Percentiles rank a stretch among this genome's conserved stretches.
phyloP scores from a whole-genome alignment of 2,797 vertebrate genomes.

The Falco novaeseelandiae region DNA sequence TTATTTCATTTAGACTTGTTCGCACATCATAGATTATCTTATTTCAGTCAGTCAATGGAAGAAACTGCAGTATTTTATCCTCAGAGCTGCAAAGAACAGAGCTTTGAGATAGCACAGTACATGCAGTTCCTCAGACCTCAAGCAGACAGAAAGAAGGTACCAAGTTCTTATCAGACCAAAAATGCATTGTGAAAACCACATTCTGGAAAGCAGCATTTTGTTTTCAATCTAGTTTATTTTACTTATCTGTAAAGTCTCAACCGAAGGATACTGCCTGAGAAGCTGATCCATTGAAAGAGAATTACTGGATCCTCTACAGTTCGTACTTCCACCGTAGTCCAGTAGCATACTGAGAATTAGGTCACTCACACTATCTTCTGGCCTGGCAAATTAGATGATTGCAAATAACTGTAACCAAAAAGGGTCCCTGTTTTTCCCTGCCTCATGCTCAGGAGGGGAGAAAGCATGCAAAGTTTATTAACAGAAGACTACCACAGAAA shows the following conservation, averaged over 20 bases:
- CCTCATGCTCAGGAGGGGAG: not conserved
- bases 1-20: constrained; percentile 98
- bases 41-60: constrained; percentile 91
- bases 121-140: constrained; percentile 34
- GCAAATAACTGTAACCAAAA: constrained; percentile 76
- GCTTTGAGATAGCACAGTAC: constrained; percentile 73
- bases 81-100: constrained; percentile 71
- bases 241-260: constrained; percentile 78
- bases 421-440: not conserved
- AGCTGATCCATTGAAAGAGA: constrained; percentile 84
- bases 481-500: not conserved
- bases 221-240: constrained; percentile 68
- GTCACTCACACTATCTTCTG: constrained; percentile 79
- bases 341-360: constrained; percentile 84
- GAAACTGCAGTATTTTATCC: constrained; percentile 86
- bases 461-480: not conserved
- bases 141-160: constrained; percentile 18
- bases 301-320: constrained; percentile 85
- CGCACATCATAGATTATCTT: constrained; percentile 96
- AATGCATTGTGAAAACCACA: not conserved
- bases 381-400: constrained; percentile 84
- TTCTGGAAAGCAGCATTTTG: constrained; percentile 53
- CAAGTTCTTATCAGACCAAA: constrained; percentile 29
- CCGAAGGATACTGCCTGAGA: constrained; percentile 79
- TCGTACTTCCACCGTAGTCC: constrained; percentile 85